A percentile compares a stretch with the other conserved stretches of the same genome.
These are phyloP conservation scores for Myoxocephalus aenaeus DNA, from an alignment of 2,797 vertebrate species.

Conservation along the genomic window DNA sequence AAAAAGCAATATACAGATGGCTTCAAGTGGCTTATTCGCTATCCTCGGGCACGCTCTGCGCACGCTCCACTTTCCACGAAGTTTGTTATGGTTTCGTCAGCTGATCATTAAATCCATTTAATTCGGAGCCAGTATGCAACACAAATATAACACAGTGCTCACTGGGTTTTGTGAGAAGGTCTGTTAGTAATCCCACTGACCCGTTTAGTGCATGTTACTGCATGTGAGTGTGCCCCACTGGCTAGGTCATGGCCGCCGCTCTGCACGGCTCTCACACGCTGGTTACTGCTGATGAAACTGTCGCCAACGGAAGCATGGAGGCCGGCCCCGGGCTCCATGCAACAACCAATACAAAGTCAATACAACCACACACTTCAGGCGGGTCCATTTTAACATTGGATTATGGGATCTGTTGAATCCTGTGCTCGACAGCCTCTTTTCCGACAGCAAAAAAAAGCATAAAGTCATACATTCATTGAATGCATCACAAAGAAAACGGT, in stretches of 20 bases:
- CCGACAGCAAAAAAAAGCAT: no score
- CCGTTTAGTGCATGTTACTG: constrained; percentile 14
- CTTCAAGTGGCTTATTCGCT: neutral
- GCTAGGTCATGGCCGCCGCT: neutral
- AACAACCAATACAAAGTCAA: no score
- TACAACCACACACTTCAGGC: neutral
- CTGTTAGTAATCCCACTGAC: constrained; percentile 44
- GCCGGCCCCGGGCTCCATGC: no score
- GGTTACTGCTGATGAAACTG: no score
- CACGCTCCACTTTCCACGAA: constrained; percentile 4
- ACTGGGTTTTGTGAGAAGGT: constrained; percentile 31
- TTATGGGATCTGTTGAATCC: neutral
- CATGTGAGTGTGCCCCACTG: no score
- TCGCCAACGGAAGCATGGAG: no score
- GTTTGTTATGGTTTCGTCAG: constrained; percentile 12
- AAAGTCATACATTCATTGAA: neutral
- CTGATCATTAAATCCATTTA: constrained; percentile 56
- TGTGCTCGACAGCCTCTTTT: neutral
- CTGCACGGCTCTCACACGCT: no score
- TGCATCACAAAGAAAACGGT: neutral
- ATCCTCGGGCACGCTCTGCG: neutral
- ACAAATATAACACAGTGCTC: constrained; percentile 11
- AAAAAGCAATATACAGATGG: constrained; percentile 2
- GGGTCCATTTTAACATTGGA: neutral
- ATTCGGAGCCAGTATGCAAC: constrained; percentile 6